Base-by-base conservation (phyloP, 30 jellyfish, hydroid and myxozoan species). In the Haliclystus octoradiatus region DNA sequence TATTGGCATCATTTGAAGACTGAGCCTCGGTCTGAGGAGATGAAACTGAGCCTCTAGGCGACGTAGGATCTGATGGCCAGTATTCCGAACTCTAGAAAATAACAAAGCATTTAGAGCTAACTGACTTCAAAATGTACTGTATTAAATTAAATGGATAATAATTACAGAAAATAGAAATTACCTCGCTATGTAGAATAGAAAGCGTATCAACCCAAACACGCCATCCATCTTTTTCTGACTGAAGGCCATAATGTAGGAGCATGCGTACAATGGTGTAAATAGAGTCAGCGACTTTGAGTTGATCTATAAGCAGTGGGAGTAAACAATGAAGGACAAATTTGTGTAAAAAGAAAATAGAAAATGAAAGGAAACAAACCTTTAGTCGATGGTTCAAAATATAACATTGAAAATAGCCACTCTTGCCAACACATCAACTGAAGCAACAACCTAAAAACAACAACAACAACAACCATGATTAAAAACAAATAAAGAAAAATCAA, bases 191-290 rank as follows among this genome's bases (percentile, higher is more conserved):
- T 34, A 88, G 66, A 28, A 88, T 88, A n/a, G 97, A 89, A 26
- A 88, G 90, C 2, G 97, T 88, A 57, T 88, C 97, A 26, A 88
- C 97, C 97, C 97, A 88, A n/a, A 88, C 97, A 53, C 97, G 77
- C 97, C 97, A 88, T 24, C 97, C 97, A 69, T 88, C 97, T 65
- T 88, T 88, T 60, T 88, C 97, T 49, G 52, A 23, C 63, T 88
- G 97, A 33, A 80, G 53, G 15, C 94, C 97, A 80, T 88, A 88
- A 50, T 80, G 86, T 31, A 88, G 73, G 32, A 88, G 75, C 97
- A 88, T 88, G 50, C 79, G 72, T 24, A 88, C 81, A 51, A 88
- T 60, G 23, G 93, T 33, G 57, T 77, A 88, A 26, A 88, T 95
- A 2, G 91, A 64, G 62, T 88, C 95, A 15, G 95, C 75, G 52